Conservation (phyloP, 2,888 invertebrate genomes). For the Tribolium freemani region DNA sequence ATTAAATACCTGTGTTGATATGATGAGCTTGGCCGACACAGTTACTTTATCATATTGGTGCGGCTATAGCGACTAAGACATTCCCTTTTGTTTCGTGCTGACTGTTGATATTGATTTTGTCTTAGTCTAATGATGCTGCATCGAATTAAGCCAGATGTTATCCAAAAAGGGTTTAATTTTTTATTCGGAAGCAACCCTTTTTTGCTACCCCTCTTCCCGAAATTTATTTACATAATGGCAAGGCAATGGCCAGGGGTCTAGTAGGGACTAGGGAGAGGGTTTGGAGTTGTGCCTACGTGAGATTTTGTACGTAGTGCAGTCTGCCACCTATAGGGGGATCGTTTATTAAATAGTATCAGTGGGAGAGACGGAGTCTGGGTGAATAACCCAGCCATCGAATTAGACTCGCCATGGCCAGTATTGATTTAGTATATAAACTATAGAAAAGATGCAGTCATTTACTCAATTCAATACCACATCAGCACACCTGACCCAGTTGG, state of each 20-base stretch:
- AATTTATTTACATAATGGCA: slow-evolving; percentile 42
- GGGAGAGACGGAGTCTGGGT: slow-evolving; percentile 41
- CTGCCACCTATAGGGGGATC: slow-evolving; percentile 39
- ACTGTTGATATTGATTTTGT: neutral
- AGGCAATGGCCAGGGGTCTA: neutral
- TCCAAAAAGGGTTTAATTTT: neutral
- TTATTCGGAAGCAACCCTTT: slow-evolving; percentile 20
- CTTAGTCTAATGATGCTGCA: neutral
- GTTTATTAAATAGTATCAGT: slow-evolving; percentile 42
- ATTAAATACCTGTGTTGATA: slow-evolving; percentile 63
- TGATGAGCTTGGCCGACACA: slow-evolving; percentile 51
- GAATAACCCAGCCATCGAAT: slow-evolving; percentile 44
- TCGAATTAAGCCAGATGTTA: slow-evolving; percentile 15
- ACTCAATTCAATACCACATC: neutral
- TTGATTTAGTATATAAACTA: slow-evolving; percentile 26
- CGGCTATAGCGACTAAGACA: neutral
- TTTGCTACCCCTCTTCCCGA: slow-evolving; percentile 11
- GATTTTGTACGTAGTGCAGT: slow-evolving; percentile 40
- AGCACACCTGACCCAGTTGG: neutral
- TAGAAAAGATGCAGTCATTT: neutral
- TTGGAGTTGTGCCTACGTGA: slow-evolving; percentile 41
- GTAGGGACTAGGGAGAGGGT: slow-evolving; percentile 11
- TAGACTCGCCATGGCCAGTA: slow-evolving; percentile 36
- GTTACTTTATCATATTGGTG: slow-evolving; percentile 25
- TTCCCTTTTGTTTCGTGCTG: neutral